A percentile compares a stretch with the other conserved stretches of the same genome.
phyloP scores from a whole-genome alignment of 1,140 invertebrate genomes.

The Heliothis subflexa region DNA sequence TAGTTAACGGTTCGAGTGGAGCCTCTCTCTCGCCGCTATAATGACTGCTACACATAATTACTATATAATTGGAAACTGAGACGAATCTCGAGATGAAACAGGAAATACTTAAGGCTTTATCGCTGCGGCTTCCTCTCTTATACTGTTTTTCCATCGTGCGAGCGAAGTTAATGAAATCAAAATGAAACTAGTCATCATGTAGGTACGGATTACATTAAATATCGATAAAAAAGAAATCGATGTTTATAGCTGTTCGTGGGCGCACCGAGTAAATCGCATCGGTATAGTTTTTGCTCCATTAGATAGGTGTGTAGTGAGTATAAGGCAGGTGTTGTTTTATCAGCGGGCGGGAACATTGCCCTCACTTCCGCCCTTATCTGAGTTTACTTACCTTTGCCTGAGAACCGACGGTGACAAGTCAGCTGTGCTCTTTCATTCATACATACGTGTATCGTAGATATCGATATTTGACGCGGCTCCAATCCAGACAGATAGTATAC shows the following conservation, averaged over 20 bases:
- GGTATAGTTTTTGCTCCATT: constrained; percentile 35
- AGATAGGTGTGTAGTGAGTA: constrained; percentile 36
- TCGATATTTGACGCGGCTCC: constrained; percentile 15
- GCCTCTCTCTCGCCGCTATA: background rate
- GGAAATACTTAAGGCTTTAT: constrained; percentile 36
- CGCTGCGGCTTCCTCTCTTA: constrained; percentile 12
- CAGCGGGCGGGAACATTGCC: constrained; percentile 70
- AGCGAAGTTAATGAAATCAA: constrained; percentile 12
- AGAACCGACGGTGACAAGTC: constrained; percentile 66
- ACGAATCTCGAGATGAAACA: background rate
- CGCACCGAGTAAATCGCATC: constrained; percentile 24
- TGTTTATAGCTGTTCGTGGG: constrained; percentile 25
- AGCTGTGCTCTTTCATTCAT: constrained; percentile 60
- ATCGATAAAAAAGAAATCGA: constrained; percentile 18
- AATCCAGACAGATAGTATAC: background rate
- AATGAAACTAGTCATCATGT: constrained; percentile 13
- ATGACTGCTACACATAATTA: constrained; percentile 23
- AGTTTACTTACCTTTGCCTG: constrained; percentile 75
- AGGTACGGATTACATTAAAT: constrained; percentile 12
- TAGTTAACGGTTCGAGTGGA: constrained; percentile 2
- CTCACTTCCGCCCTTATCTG: constrained; percentile 80
- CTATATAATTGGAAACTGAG: constrained; percentile 25
- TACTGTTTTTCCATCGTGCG: constrained; percentile 19
- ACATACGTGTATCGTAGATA: constrained; percentile 42
- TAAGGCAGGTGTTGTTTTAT: constrained; percentile 71